Evolutionary conservation across 2,888 invertebrate genomes (phyloP).

Genomic region (Plagodis dolabraria): DNA sequence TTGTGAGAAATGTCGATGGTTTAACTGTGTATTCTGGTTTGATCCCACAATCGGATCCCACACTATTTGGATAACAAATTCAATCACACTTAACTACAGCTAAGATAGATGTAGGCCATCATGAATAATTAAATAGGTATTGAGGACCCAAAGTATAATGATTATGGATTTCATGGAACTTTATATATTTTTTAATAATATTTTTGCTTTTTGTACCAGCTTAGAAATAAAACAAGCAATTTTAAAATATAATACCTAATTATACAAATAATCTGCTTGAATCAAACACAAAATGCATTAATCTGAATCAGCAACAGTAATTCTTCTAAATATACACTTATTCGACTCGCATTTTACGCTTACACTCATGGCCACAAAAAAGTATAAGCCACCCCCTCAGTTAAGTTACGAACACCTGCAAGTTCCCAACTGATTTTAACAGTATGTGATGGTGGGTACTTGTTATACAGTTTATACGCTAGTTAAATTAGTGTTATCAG

Average conservation of each 20-base stretch:
- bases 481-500: neutral
- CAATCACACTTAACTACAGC: no score
- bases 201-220: no score
- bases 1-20: no score
- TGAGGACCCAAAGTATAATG: no score
- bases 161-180: no score
- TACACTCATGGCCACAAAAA: conserved; percentile 69
- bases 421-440: conserved; percentile 72
- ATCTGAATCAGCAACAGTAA: conserved; percentile 59
- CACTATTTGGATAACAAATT: no score
- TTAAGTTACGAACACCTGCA: conserved; percentile 73
- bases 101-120: no score
- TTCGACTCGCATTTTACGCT: conserved; percentile 71
- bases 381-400: conserved; percentile 59
- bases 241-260: neutral
- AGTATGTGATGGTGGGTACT: conserved; percentile 51
- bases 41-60: no score
- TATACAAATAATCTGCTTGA: conserved; percentile 12
- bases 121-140: no score
- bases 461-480: conserved; percentile 21
- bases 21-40: no score
- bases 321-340: conserved; percentile 74
- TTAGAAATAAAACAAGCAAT: neutral
- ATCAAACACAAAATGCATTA: conserved; percentile 41
- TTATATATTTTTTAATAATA: no score